phyloP scores from a whole-genome alignment of 2,888 invertebrate genomes.

The Orthonevra nobilis region DNA sequence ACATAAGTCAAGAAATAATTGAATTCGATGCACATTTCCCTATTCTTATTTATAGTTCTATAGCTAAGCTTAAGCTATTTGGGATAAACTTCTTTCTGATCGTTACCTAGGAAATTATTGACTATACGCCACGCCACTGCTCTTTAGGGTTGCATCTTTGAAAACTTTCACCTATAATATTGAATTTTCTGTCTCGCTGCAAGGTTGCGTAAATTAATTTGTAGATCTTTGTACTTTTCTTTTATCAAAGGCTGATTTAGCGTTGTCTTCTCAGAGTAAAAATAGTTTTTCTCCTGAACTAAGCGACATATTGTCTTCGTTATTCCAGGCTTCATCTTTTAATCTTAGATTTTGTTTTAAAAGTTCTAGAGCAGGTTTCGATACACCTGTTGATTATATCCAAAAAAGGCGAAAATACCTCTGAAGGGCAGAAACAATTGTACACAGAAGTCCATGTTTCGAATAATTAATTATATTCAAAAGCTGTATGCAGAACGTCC shows the following conservation, averaged over 20 bases:
- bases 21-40: not conserved
- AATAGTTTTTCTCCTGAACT: not conserved
- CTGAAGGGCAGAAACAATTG: too few relatives aligned
- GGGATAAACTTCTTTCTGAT: too few relatives aligned
- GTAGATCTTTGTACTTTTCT: too few relatives aligned
- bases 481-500: too few relatives aligned
- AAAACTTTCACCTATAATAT: not conserved
- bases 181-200: too few relatives aligned
- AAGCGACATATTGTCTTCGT: not conserved
- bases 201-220: not conserved
- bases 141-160: not conserved
- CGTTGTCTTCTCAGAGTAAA: not conserved
- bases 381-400: not conserved
- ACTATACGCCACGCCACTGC: not conserved
- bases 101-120: too few relatives aligned
- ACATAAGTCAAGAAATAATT: not conserved
- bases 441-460: too few relatives aligned
- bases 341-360: not conserved
- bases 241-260: not conserved
- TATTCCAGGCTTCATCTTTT: not conserved
- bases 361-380: not conserved
- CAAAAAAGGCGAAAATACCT: not conserved
- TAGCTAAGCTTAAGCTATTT: not conserved
- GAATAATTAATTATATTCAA: too few relatives aligned
- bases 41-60: not conserved